Base-by-base conservation (phyloP, 2,113 vertebrate genomes). In the Calonectris borealis region DNA sequence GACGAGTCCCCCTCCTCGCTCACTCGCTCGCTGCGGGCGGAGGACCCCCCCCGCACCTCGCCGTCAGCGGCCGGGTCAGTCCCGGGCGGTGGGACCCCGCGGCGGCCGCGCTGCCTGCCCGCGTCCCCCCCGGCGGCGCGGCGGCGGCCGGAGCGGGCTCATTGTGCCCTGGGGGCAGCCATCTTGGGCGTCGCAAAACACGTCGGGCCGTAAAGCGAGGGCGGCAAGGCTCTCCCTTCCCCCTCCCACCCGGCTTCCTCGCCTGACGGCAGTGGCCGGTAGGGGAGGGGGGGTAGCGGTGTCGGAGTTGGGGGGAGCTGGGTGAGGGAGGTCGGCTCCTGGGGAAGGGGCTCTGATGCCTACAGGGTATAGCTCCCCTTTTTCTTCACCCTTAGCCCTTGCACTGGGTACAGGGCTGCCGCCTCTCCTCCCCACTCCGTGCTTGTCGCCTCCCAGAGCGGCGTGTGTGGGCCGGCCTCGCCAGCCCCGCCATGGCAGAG, bases 321-420 rank as follows among this genome's bases (percentile, higher is more conserved):
- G 8, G 1, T 0, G 49, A 1, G 9, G 6, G 7, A 0, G 32
- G 0, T 3, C 5, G 13, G 34, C 25, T 5, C 7, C 8, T 5
- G 25, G 2, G 10, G 8, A 3, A 5, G 8, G 44, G 3, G 13
- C 0, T 4, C 1, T 1, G 7, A 5, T 8, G 12, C 0, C 7
- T 1, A 0, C 3, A 0, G 21, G 7, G 3, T 1, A 1, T 3
- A 0, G 0, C 9, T 7, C 4, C 6, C 1, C 8, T 5, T 16
- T 6, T 11, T 5, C 24, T 40, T 18, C 7, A 7, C 22, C 29
- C 5, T 36, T 46, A 36, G 25, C 4, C 7, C 3, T 3, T 10
- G 9, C 2, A 0, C 6, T 11, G 14, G 8, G 2, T 0, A 2
- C 2, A 22, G 18, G 13, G 34, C 6, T 8, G 7, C 31, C 1